phyloP scores from a whole-genome alignment of 2,113 vertebrate species.

The Meles meles region DNA sequence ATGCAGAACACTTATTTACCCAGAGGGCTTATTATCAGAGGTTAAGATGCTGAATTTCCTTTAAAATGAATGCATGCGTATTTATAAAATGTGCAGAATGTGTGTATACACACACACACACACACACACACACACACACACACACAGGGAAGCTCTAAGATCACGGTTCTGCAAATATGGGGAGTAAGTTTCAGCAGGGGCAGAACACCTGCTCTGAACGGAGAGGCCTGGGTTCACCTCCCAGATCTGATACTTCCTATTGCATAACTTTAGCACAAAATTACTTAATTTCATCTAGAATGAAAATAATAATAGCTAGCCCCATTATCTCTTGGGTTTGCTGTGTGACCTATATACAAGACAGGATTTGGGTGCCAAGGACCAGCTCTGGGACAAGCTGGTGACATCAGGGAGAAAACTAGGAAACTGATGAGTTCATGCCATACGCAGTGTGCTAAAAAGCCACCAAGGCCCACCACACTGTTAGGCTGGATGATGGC shows the following conservation, averaged over 20 bases:
- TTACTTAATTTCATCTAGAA: not conserved
- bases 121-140: not conserved
- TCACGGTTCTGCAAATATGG: not conserved
- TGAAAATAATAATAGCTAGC: not conserved
- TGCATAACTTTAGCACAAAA: not conserved
- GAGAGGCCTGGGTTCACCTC: not conserved
- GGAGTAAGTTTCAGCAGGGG: not conserved
- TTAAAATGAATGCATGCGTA: not conserved
- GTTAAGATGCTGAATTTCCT: not conserved
- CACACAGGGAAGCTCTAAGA: not conserved
- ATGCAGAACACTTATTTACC: not conserved
- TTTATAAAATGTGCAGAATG: not conserved
- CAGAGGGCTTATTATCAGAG: not conserved
- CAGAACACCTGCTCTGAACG: not conserved
- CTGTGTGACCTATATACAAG: not conserved
- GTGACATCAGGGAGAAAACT: not conserved
- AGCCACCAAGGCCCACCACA: not conserved
- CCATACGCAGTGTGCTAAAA: not conserved
- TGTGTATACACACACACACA: not conserved
- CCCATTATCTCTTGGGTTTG: not conserved
- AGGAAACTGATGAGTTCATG: not conserved
- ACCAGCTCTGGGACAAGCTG: not conserved
- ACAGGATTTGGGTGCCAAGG: not conserved
- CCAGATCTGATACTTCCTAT: not conserved
- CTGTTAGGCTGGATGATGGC: not conserved